Evolutionary conservation across 35 echinoderm and acorn worm genomes (phyloP).

Genomic region (Heliocidaris tuberculata): DNA sequence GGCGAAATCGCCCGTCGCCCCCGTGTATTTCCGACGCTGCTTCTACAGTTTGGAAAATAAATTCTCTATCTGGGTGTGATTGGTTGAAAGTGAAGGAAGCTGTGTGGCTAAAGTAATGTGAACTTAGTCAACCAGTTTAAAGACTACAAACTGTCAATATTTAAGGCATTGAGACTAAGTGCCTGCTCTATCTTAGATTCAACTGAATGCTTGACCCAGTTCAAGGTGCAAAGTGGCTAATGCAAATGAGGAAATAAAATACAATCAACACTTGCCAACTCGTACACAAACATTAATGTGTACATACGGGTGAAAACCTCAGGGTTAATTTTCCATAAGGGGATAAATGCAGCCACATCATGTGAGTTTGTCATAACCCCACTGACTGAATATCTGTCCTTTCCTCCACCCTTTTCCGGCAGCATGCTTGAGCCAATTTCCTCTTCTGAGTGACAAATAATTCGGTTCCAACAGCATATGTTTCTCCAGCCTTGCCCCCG

Average conservation of each 20-base stretch:
- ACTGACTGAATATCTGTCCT: constrained; percentile 33
- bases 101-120: too few relatives aligned
- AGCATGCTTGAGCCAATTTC: neutral
- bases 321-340: neutral
- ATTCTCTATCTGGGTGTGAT: too few relatives aligned
- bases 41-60: too few relatives aligned
- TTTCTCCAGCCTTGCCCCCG: neutral
- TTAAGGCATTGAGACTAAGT: neutral
- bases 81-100: too few relatives aligned
- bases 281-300: neutral
- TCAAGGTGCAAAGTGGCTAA: neutral
- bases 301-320: neutral
- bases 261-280: neutral
- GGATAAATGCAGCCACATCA: constrained; percentile 9
- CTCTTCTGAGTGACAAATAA: constrained; percentile 20
- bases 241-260: neutral
- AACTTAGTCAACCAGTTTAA: neutral
- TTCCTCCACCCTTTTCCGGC: constrained; percentile 19
- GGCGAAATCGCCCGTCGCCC: too few relatives aligned
- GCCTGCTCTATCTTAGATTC: neutral
- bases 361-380: constrained; percentile 28
- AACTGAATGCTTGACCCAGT: neutral
- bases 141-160: neutral
- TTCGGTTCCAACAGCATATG: neutral
- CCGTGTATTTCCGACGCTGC: too few relatives aligned